Percentiles rank a stretch among this genome's conserved stretches.
Evolutionary conservation across 2,888 invertebrate species (phyloP).

Genomic region (Microctonus hyperodae): DNA sequence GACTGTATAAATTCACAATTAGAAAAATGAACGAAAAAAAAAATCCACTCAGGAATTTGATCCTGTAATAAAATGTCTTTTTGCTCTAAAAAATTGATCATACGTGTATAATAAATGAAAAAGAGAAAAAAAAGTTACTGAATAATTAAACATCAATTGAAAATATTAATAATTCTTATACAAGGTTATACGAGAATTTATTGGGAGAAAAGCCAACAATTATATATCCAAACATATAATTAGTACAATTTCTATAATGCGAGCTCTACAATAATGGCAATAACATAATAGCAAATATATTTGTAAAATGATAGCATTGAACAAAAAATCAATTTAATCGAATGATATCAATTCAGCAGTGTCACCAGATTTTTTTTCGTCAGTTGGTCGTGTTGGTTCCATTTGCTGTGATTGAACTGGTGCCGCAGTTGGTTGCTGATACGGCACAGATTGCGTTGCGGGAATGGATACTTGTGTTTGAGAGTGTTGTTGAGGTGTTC

Average conservation of each 20-base stretch:
- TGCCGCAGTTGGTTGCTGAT: constrained; percentile 36
- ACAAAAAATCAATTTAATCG: constrained; percentile 66
- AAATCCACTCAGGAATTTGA: too few species aligned
- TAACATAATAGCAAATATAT: not conserved
- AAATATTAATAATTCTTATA: constrained; percentile 18
- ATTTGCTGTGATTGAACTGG: constrained; percentile 31
- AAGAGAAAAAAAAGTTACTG: not conserved
- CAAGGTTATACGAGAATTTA: constrained; percentile 30
- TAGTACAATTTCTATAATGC: not conserved
- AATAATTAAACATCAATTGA: constrained; percentile 8
- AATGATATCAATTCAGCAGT: constrained; percentile 85
- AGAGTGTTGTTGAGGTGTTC: constrained; percentile 30
- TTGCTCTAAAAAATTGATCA: not conserved
- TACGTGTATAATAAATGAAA: constrained; percentile 8
- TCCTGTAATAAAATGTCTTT: constrained; percentile 5
- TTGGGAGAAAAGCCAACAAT: constrained; percentile 10
- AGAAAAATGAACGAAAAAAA: not conserved
- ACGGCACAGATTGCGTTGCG: constrained; percentile 42
- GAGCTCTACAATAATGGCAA: constrained; percentile 1
- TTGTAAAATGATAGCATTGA: not conserved
- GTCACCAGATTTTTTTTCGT: constrained; percentile 64
- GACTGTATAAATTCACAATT: constrained; percentile 64
- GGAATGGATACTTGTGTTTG: constrained; percentile 41
- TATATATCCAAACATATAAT: not conserved
- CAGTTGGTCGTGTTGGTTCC: constrained; percentile 44